phyloP scores from a whole-genome alignment of 2,888 invertebrate species.

The Nudaria mundana region DNA sequence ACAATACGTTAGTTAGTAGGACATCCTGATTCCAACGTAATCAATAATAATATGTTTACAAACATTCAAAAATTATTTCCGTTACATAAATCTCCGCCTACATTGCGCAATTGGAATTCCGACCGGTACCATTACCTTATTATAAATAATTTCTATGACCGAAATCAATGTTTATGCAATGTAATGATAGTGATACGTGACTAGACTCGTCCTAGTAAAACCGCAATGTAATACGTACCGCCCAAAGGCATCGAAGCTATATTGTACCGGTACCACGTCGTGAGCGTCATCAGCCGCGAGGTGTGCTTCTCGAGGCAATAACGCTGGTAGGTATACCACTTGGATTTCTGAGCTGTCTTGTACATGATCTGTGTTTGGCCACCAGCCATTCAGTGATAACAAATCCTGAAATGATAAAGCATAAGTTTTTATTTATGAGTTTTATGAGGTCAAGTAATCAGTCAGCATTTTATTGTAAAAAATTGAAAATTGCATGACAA shows the following conservation, averaged over 20 bases:
- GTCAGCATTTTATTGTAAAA: too few species aligned
- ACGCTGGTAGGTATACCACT: slow-evolving; percentile 81
- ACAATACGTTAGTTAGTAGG: too few species aligned
- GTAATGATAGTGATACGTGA: slow-evolving; percentile 10
- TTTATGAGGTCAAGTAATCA: too few species aligned
- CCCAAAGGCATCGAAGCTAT: slow-evolving; percentile 83
- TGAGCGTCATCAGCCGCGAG: slow-evolving; percentile 46
- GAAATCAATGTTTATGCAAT: slow-evolving; percentile 11
- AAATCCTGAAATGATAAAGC: slow-evolving; percentile 44
- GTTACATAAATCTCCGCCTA: slow-evolving; percentile 6
- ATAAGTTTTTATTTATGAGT: neutral
- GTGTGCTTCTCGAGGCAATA: slow-evolving; percentile 70
- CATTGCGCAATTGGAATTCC: slow-evolving; percentile 11
- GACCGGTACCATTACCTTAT: slow-evolving; percentile 5
- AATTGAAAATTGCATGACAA: too few species aligned
- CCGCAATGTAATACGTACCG: slow-evolving; percentile 32
- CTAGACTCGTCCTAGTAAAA: neutral
- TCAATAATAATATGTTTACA: slow-evolving; percentile 2
- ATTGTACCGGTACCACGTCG: slow-evolving; percentile 72
- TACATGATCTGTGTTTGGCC: slow-evolving; percentile 41
- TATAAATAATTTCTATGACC: slow-evolving; percentile 12
- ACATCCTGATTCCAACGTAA: slow-evolving; percentile 10
- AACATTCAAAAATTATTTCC: slow-evolving; percentile 7
- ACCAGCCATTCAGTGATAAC: slow-evolving; percentile 55
- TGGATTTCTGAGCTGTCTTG: slow-evolving; percentile 73